Percentiles rank a stretch among this genome's conserved stretches.
Evolutionary conservation across 2,888 invertebrate genomes (phyloP).

Genomic region (Rugalucina vietnamica): DNA sequence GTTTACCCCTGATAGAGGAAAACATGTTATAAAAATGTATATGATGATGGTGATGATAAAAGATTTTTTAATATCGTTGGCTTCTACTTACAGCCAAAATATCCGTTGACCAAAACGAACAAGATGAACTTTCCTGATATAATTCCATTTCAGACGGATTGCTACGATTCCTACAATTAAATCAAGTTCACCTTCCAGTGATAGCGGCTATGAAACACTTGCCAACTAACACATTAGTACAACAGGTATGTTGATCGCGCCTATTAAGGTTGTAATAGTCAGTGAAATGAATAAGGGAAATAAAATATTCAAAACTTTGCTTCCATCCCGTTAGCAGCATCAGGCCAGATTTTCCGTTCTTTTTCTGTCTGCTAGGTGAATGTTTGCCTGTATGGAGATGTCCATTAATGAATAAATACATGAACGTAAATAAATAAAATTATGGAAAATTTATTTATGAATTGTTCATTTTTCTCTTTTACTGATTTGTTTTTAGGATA

Average conservation of each 20-base stretch:
- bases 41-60: too few species aligned
- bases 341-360: not conserved
- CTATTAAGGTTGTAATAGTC: not conserved
- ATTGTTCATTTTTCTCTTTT: too few species aligned
- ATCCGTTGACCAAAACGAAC: too few species aligned
- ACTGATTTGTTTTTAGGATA: not conserved
- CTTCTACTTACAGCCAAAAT: too few species aligned
- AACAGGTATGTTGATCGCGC: slow-evolving; percentile 59
- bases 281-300: not conserved
- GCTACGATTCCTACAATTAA: not conserved
- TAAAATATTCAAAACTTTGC: not conserved
- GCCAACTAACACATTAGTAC: slow-evolving; percentile 75
- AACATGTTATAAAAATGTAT: too few species aligned
- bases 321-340: not conserved
- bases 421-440: too few species aligned
- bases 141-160: not conserved
- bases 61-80: too few species aligned
- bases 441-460: too few species aligned
- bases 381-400: too few species aligned
- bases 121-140: too few species aligned
- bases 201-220: slow-evolving; percentile 6
- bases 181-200: slow-evolving; percentile 1
- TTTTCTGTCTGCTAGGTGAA: not conserved
- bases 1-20: too few species aligned
- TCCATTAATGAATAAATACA: too few species aligned